Evolutionary conservation across 2,797 vertebrate species (phyloP).

Genomic region (Mustela erminea): DNA sequence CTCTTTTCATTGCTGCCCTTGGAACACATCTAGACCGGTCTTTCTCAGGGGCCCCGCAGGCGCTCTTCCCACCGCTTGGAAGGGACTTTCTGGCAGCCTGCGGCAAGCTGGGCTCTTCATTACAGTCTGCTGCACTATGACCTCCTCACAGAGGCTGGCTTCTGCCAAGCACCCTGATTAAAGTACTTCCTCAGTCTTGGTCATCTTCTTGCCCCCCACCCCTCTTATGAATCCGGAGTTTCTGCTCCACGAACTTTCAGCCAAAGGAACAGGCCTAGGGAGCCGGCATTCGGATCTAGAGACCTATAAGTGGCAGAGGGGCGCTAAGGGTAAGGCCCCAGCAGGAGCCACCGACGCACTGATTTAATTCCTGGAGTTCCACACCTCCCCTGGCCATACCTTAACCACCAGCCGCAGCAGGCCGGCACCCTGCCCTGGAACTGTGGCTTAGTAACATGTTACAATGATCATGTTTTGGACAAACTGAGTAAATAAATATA

Average conservation of each 20-base stretch:
- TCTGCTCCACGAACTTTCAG: background rate
- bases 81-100: background rate
- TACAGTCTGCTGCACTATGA: background rate
- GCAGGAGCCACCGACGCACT: accelerated
- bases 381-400: background rate
- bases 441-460: background rate
- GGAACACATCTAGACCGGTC: background rate
- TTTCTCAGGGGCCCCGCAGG: background rate
- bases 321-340: background rate
- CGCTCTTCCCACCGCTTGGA: background rate
- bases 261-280: background rate
- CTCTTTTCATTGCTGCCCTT: background rate
- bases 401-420: accelerated
- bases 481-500: background rate
- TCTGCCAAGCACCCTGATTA: background rate
- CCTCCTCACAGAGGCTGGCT: background rate
- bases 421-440: background rate
- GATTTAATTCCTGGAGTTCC: background rate
- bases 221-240: background rate
- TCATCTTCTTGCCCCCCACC: background rate
- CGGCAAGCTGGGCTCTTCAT: background rate
- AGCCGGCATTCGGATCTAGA: no score
- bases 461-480: background rate
- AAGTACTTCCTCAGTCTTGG: background rate
- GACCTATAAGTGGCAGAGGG: background rate